Evolutionary conservation across 2,797 vertebrate species (phyloP).

Genomic region (Falco peregrinus): DNA sequence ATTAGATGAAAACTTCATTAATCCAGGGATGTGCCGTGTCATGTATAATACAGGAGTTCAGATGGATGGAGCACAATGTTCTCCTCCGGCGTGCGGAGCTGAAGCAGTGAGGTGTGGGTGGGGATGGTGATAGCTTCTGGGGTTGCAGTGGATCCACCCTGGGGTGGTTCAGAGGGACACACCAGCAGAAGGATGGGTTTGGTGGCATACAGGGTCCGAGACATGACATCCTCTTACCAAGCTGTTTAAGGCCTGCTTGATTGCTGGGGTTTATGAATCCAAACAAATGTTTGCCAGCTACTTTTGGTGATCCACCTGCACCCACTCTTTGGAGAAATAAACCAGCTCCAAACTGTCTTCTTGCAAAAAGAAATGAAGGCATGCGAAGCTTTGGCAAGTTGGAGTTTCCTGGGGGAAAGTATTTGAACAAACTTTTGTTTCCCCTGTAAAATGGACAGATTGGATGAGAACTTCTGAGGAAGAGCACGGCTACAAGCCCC

Average conservation of each 20-base stretch:
- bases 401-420: background rate
- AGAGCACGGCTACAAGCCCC: accelerated
- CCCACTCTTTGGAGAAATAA: background rate
- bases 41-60: background rate
- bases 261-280: background rate
- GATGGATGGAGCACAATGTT: background rate
- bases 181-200: accelerated
- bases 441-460: background rate
- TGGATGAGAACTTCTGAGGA: background rate
- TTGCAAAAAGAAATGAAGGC: background rate
- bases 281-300: background rate
- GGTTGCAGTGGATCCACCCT: background rate
- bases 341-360: background rate
- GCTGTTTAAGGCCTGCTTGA: background rate
- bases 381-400: background rate
- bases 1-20: background rate
- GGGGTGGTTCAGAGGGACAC: background rate
- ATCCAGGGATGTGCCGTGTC: background rate
- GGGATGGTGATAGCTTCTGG: background rate
- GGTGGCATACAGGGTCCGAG: background rate
- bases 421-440: background rate
- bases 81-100: background rate
- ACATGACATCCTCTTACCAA: background rate
- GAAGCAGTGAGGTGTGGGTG: background rate
- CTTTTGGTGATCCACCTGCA: background rate